These are phyloP conservation scores for Protodeltote pygarga DNA, from an alignment of 2,888 invertebrate genomes.

Conservation along the genomic window DNA sequence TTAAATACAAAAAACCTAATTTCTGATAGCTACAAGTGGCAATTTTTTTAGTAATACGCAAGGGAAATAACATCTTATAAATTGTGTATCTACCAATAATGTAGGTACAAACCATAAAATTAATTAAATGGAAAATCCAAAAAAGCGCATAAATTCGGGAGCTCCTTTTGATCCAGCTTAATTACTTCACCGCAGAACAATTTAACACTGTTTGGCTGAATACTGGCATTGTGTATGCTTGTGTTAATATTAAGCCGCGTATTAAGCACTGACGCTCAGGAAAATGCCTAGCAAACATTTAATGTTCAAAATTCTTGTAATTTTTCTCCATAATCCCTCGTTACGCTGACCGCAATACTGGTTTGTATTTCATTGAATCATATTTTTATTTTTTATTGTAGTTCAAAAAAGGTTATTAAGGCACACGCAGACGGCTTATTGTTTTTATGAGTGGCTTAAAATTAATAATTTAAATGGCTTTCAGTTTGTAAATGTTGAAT, in stretches of 20 bases:
- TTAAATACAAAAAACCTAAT: no score
- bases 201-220: constrained; percentile 47
- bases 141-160: not conserved
- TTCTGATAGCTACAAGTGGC: no score
- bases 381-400: constrained; percentile 18
- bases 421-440: no score
- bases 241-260: constrained; percentile 38
- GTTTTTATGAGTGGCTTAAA: not conserved
- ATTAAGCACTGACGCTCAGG: constrained; percentile 49
- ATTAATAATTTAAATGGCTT: not conserved
- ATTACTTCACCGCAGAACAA: constrained; percentile 41
- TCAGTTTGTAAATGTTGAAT: no score
- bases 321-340: constrained; percentile 48
- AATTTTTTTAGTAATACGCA: no score
- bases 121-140: not conserved
- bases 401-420: constrained; percentile 8
- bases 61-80: no score
- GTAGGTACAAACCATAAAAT: no score
- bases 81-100: no score
- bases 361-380: constrained; percentile 15
- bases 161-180: not conserved
- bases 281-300: constrained; percentile 59
- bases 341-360: constrained; percentile 28
- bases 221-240: constrained; percentile 54
- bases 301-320: constrained; percentile 44